Percentiles rank a stretch among this genome's conserved stretches.
These are phyloP conservation scores for Leguminivora glycinivorella DNA, from an alignment of 1,140 invertebrate genomes.

Conservation along the genomic window DNA sequence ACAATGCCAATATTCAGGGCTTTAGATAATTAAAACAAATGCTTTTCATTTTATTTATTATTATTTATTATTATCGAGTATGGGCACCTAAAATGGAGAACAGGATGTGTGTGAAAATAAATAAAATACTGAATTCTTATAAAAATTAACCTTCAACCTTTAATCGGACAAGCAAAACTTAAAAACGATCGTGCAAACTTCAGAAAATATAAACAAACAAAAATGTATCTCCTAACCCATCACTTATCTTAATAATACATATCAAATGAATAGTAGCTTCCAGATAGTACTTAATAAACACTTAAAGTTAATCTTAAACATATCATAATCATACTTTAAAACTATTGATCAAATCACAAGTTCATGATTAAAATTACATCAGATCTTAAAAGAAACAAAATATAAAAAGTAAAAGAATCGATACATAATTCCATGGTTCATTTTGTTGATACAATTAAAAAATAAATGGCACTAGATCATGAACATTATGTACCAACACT, in stretches of 20 bases:
- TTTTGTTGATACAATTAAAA: slow-evolving; percentile 47
- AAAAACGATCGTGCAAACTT: slow-evolving; percentile 55
- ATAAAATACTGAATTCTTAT: neutral
- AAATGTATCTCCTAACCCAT: slow-evolving; percentile 39
- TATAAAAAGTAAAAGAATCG: slow-evolving; percentile 51
- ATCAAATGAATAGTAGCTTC: slow-evolving; percentile 38
- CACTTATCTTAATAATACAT: slow-evolving; percentile 35
- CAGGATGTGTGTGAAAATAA: too few relatives aligned
- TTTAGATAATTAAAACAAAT: too few relatives aligned
- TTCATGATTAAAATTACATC: slow-evolving; percentile 73
- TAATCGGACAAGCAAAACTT: slow-evolving; percentile 62
- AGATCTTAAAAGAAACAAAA: slow-evolving; percentile 46
- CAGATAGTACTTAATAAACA: slow-evolving; percentile 53
- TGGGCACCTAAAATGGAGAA: too few relatives aligned
- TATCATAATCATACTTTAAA: slow-evolving; percentile 72
- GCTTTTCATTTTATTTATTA: too few relatives aligned
- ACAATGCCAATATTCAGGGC: too few relatives aligned
- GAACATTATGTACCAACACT: slow-evolving; percentile 45
- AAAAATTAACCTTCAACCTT: slow-evolving; percentile 45
- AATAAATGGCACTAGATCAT: slow-evolving; percentile 39
- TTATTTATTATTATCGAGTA: too few relatives aligned
- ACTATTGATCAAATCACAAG: slow-evolving; percentile 64
- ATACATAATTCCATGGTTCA: slow-evolving; percentile 60
- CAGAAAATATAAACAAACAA: slow-evolving; percentile 42
- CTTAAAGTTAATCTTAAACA: slow-evolving; percentile 44